Conservation (phyloP, 2,797 vertebrate species). For the Catharus ustulatus region DNA sequence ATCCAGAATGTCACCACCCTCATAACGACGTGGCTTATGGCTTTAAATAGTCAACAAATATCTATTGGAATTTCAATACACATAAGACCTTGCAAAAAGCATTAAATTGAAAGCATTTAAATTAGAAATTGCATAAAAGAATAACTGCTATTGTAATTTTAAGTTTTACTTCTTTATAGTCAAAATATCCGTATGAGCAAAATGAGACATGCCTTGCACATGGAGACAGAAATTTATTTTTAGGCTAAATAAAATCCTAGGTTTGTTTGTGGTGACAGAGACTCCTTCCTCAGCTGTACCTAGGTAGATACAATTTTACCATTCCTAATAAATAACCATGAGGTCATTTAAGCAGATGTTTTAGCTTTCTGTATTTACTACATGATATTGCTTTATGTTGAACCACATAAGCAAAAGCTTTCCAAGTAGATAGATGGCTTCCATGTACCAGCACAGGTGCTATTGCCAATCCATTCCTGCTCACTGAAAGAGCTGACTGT, state of each 20-base stretch:
- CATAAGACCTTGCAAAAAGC: background rate
- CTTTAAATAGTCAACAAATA: background rate
- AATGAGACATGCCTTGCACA: background rate
- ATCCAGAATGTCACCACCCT: background rate
- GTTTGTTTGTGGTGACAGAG: background rate
- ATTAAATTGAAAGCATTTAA: background rate
- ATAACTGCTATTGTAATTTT: background rate
- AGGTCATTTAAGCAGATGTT: background rate
- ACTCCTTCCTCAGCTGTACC: background rate
- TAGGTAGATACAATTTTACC: background rate
- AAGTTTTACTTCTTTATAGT: background rate
- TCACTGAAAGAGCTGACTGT: background rate
- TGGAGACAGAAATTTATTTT: background rate
- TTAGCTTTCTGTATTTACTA: background rate
- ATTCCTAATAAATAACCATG: background rate
- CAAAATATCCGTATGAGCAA: background rate
- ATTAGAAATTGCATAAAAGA: background rate
- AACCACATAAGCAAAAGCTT: background rate
- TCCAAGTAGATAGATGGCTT: background rate
- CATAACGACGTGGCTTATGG: background rate
- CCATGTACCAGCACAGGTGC: background rate
- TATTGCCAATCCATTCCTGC: background rate
- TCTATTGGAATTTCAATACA: background rate
- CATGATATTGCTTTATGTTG: background rate
- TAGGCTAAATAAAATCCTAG: background rate